These are phyloP conservation scores for Gephyroberyx darwinii DNA, from an alignment of 2,797 vertebrate genomes.

Conservation along the genomic window DNA sequence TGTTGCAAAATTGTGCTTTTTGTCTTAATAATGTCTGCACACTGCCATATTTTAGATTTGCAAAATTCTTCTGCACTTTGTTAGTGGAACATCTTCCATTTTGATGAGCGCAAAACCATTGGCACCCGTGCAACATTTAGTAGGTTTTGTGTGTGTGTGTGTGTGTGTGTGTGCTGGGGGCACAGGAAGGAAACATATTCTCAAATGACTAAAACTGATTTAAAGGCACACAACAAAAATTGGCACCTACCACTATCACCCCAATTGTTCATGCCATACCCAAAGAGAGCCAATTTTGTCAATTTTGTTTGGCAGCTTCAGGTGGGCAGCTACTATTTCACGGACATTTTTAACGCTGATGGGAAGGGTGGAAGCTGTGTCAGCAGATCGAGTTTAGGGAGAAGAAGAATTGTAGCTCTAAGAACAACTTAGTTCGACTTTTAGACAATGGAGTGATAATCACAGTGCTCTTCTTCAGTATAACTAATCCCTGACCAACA, in stretches of 20 bases:
- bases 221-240: slow-evolving; percentile 64
- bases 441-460: slow-evolving; percentile 56
- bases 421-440: slow-evolving; percentile 31
- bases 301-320: slow-evolving; percentile 66
- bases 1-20: not conserved
- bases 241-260: slow-evolving; percentile 50
- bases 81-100: slow-evolving; percentile 8
- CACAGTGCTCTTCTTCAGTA: slow-evolving; percentile 18
- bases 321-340: slow-evolving; percentile 51
- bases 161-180: slow-evolving; percentile 24
- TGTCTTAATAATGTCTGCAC: not conserved
- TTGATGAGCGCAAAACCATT: slow-evolving; percentile 34
- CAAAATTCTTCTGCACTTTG: slow-evolving; percentile 3
- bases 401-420: slow-evolving; percentile 31
- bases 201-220: slow-evolving; percentile 69
- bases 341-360: slow-evolving; percentile 48
- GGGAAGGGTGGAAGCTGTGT: slow-evolving; percentile 38
- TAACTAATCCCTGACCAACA: slow-evolving; percentile 45
- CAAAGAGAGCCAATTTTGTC: slow-evolving; percentile 69
- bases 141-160: slow-evolving; percentile 15
- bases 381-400: slow-evolving; percentile 39
- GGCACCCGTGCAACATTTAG: slow-evolving; percentile 37
- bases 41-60: slow-evolving; percentile 1
- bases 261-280: slow-evolving; percentile 63
- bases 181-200: slow-evolving; percentile 53